phyloP scores from a whole-genome alignment of 2,888 invertebrate species.

The Aromia moschata region DNA sequence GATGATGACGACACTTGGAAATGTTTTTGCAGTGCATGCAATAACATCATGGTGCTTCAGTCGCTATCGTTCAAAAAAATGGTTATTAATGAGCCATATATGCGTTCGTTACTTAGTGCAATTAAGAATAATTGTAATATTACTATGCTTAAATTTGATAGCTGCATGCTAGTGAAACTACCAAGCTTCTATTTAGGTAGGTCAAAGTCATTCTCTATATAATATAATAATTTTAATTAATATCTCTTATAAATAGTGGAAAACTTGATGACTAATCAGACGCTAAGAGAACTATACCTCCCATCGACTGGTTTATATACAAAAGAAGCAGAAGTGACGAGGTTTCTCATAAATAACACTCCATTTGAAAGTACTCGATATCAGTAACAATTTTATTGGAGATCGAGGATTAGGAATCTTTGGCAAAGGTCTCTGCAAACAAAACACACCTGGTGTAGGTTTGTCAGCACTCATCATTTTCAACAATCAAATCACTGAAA shows the following conservation, averaged over 20 bases:
- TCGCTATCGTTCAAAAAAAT: slow-evolving; percentile 54
- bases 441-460: slow-evolving; percentile 48
- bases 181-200: slow-evolving; percentile 57
- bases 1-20: slow-evolving; percentile 56
- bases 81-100: slow-evolving; percentile 53
- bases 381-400: slow-evolving; percentile 59
- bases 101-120: slow-evolving; percentile 51
- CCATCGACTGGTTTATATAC: slow-evolving; percentile 58
- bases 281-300: slow-evolving; percentile 55
- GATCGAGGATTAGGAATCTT: slow-evolving; percentile 58
- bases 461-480: slow-evolving; percentile 56
- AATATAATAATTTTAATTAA: background rate
- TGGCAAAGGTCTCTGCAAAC: slow-evolving; percentile 55
- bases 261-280: slow-evolving; percentile 51
- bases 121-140: slow-evolving; percentile 53
- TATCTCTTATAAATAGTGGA: slow-evolving; percentile 48
- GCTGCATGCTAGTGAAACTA: slow-evolving; percentile 51
- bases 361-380: slow-evolving; percentile 56
- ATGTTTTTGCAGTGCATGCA: slow-evolving; percentile 53
- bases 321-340: slow-evolving; percentile 57
- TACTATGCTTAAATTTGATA: slow-evolving; percentile 55
- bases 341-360: slow-evolving; percentile 52
- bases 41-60: slow-evolving; percentile 51
- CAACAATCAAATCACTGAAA: slow-evolving; percentile 59
- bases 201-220: slow-evolving; percentile 27